A percentile compares a stretch with the other conserved stretches of the same genome.
Evolutionary conservation across 1,140 invertebrate species (phyloP).

Genomic region (Sesamia nonagrioides): DNA sequence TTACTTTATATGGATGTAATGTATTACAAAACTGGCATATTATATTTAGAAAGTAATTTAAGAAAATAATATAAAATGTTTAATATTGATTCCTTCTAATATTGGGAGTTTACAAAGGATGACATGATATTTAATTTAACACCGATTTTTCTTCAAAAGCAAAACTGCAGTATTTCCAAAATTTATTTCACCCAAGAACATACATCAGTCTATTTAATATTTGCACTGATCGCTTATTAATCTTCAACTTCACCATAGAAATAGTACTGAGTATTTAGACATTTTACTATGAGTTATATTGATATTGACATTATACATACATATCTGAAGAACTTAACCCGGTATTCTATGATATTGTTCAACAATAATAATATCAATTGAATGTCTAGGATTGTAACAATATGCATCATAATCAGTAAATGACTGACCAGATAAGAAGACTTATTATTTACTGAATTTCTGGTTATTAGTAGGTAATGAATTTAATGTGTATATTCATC

Average conservation of each 20-base stretch:
- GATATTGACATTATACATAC: neutral
- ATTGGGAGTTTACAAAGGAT: neutral
- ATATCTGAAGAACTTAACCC: constrained; percentile 26
- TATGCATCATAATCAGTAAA: constrained; percentile 18
- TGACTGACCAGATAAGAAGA: constrained; percentile 1
- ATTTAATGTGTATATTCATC: constrained; percentile 25
- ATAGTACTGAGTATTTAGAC: constrained; percentile 32
- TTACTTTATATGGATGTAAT: constrained; percentile 21
- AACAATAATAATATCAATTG: constrained; percentile 15
- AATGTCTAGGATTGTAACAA: constrained; percentile 10
- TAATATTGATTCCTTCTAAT: neutral
- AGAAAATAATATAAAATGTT: neutral
- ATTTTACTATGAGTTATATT: neutral
- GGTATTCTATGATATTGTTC: neutral
- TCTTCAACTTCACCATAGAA: constrained; percentile 15
- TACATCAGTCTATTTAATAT: constrained; percentile 42
- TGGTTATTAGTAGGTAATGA: constrained; percentile 15
- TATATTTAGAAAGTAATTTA: constrained; percentile 25
- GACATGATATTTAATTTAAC: constrained; percentile 15
- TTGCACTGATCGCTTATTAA: constrained; percentile 29
- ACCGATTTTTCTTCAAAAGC: constrained; percentile 18
- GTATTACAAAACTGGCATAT: constrained; percentile 22
- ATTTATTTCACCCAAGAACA: constrained; percentile 16
- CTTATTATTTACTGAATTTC: constrained; percentile 7
- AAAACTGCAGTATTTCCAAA: constrained; percentile 18